Conservation (phyloP, 2,113 vertebrate genomes). For the Zeus faber region DNA sequence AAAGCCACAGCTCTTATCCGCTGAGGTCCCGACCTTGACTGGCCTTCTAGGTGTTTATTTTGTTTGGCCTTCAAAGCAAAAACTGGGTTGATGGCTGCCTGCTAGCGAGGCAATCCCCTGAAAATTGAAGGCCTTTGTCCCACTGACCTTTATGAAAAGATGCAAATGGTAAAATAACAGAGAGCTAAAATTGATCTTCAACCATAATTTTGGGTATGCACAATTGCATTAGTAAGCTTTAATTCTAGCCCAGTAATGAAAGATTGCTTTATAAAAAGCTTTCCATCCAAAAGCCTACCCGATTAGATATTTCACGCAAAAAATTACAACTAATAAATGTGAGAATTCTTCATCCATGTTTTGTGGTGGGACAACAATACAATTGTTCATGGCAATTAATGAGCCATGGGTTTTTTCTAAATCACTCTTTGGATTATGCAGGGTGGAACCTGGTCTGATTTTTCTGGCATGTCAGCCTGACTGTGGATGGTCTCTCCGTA, state of each 20-base stretch:
- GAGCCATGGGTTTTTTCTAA: conserved; percentile 29
- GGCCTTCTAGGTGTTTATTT: conserved; percentile 35
- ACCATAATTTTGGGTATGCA: not conserved
- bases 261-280: too few species aligned
- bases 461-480: conserved; percentile 31
- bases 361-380: conserved; percentile 13
- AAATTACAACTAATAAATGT: conserved; percentile 2
- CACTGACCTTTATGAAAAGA: conserved; percentile 22
- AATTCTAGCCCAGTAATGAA: not conserved
- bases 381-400: conserved; percentile 45
- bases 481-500: conserved; percentile 31
- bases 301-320: too few species aligned
- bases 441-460: conserved; percentile 32
- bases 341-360: conserved; percentile 12
- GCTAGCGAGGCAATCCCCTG: not conserved
- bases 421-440: conserved; percentile 25
- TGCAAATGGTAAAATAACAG: not conserved
- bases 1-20: conserved; percentile 49
- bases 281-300: too few species aligned
- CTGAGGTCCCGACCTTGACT: conserved; percentile 30
- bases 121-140: conserved; percentile 21
- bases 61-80: conserved; percentile 37
- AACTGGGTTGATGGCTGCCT: conserved; percentile 21
- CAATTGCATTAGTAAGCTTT: not conserved
- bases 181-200: not conserved